Base-by-base conservation (phyloP, 2,888 invertebrate species). In the Meandrusa payeni region DNA sequence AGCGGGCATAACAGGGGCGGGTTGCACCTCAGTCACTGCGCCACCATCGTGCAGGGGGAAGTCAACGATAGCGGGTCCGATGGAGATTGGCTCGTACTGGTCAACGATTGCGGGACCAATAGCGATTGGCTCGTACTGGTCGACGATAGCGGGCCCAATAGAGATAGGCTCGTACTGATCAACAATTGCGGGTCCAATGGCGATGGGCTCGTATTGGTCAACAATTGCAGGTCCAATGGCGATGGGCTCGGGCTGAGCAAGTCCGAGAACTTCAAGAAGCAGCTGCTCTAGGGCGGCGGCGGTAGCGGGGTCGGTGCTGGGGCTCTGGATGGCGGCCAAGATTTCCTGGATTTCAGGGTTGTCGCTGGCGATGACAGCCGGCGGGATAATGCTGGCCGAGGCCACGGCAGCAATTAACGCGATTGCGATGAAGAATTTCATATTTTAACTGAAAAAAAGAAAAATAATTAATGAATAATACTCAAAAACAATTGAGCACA, bases 391-490 rank as follows among this genome's bases (percentile, higher is more conserved):
- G 26, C 34, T 17, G 20, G 56, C 57, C 32, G 55, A 52, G 23
- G 51, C 54, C 28, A 50, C 49, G 37, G 54, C 31, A 47, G 74
- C 37, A 50, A 69, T n/a, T n/a, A n/a, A 64, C 41, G 57, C 64
- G 57, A 77, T 64, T 23, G 64, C 72, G 42, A 76, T 43, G 59
- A 74, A 56, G 65, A 66, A 70, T 65, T 78, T 77, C 80, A 78
- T 80, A 45, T 64, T 66, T 52, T 46, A 41, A 61, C 71, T 72
- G 50, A 17, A 61, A 56, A 41, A 33, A 11, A 23, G 36, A 24
- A 15, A 15, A 15, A n/a, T n/a, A n/a, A n/a, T n/a, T n/a, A n/a
- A n/a, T n/a, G n/a, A n/a, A n/a, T n/a, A n/a, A n/a, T n/a, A n/a
- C n/a, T n/a, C n/a, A n/a, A n/a, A n/a, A n/a, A n/a, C n/a, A n/a